These are phyloP conservation scores for Hirtodrosophila histrioides DNA, from an alignment of 2,888 invertebrate genomes.

Conservation along the genomic window DNA sequence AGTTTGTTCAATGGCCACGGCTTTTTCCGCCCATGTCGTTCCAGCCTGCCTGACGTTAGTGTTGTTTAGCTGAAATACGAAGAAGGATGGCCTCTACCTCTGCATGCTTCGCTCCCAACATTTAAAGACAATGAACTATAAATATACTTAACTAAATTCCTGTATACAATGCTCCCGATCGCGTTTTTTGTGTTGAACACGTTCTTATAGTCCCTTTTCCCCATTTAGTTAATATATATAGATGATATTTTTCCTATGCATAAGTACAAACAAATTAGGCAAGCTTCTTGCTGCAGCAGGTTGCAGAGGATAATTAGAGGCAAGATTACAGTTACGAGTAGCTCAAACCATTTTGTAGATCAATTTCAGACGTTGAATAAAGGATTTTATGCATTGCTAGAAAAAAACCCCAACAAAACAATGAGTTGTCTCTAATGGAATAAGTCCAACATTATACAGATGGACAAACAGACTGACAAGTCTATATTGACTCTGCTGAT, in stretches of 20 bases:
- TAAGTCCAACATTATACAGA: neutral
- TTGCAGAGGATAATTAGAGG: constrained; percentile 12
- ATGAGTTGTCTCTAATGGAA: neutral
- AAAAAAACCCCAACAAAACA: constrained; percentile 16
- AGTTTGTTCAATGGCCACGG: constrained; percentile 97
- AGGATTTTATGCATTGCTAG: constrained; percentile 64
- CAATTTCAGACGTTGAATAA: constrained; percentile 63
- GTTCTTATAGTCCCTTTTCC: constrained; percentile 14
- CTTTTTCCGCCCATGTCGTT: constrained; percentile 84
- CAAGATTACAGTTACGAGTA: constrained; percentile 39
- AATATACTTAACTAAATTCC: constrained; percentile 47
- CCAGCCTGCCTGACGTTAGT: constrained; percentile 79
- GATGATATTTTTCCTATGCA: constrained; percentile 12
- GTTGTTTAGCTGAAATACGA: constrained; percentile 47
- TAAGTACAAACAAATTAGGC: constrained; percentile 28
- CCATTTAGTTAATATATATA: constrained; percentile 20
- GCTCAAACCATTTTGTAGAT: constrained; percentile 72
- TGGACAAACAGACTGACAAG: too few relatives aligned
- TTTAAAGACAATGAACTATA: constrained; percentile 21
- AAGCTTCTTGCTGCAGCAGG: constrained; percentile 33
- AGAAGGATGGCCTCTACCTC: constrained; percentile 28
- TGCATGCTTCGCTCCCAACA: constrained; percentile 20
- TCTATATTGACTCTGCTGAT: too few relatives aligned
- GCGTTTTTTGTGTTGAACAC: constrained; percentile 44
- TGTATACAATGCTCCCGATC: constrained; percentile 32